These are phyloP conservation scores for Hirudo medicinalis DNA, from an alignment of 1,140 invertebrate genomes.

Conservation along the genomic window DNA sequence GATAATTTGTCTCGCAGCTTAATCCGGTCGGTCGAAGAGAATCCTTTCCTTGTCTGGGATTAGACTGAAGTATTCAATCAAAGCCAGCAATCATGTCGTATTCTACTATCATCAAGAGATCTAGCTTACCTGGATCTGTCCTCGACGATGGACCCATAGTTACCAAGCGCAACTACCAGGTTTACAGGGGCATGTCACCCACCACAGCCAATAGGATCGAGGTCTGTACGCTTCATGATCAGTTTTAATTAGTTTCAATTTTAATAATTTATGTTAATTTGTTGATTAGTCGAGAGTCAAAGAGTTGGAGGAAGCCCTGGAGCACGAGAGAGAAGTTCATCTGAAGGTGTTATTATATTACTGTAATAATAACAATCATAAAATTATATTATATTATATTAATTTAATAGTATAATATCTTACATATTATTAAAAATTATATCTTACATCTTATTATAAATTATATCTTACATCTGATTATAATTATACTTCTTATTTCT, in stretches of 20 bases:
- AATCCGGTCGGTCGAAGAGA: no score
- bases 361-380: neutral
- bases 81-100: no score
- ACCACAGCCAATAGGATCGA: constrained; percentile 35
- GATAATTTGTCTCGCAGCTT: no score
- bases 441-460: no score
- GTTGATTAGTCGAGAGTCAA: constrained; percentile 25
- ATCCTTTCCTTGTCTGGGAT: no score
- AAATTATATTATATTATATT: neutral
- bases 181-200: constrained; percentile 35
- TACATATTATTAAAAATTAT: no score
- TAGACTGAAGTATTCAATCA: no score
- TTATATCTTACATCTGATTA: no score
- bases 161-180: constrained; percentile 28
- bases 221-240: constrained; percentile 26
- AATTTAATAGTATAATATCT: neutral
- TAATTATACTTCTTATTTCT: no score
- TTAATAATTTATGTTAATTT: neutral
- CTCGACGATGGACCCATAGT: neutral
- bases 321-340: constrained; percentile 37
- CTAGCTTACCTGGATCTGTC: neutral
- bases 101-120: neutral
- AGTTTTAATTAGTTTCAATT: neutral
- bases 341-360: constrained; percentile 33
- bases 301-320: constrained; percentile 40